Evolutionary conservation across 2,888 invertebrate species (phyloP).

Genomic region (Nasonovia ribisnigri): DNA sequence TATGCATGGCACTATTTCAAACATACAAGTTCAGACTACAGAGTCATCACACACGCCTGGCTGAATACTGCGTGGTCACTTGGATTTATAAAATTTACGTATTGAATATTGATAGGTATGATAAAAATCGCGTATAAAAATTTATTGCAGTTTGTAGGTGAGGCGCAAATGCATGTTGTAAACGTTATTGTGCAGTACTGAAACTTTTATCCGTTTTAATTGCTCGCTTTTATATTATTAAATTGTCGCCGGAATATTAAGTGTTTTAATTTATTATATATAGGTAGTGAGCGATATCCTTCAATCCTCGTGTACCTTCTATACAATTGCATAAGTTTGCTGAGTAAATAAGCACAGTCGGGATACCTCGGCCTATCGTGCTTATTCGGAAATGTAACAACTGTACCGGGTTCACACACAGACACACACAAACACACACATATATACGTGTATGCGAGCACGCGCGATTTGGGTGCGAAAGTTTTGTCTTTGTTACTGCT

Average conservation of each 20-base stretch:
- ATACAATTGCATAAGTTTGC: not conserved
- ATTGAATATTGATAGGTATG: not conserved
- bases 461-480: conserved; percentile 36
- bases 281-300: not conserved
- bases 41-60: not conserved
- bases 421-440: not conserved
- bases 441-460: not conserved
- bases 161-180: not conserved
- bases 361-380: not conserved
- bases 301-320: not conserved
- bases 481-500: conserved; percentile 45
- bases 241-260: not conserved
- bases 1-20: not conserved
- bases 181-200: not conserved
- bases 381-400: not conserved
- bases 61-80: not conserved
- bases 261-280: not conserved
- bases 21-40: not conserved
- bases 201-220: not conserved
- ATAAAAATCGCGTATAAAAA: not conserved
- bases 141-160: not conserved
- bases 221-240: not conserved
- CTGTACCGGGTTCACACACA: not conserved
- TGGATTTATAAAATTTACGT: not conserved
- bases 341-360: not conserved